Percentiles rank a stretch among this genome's conserved stretches.
These are phyloP conservation scores for Nothoprocta perdicaria DNA, from an alignment of 2,113 vertebrate species.

Conservation along the genomic window DNA sequence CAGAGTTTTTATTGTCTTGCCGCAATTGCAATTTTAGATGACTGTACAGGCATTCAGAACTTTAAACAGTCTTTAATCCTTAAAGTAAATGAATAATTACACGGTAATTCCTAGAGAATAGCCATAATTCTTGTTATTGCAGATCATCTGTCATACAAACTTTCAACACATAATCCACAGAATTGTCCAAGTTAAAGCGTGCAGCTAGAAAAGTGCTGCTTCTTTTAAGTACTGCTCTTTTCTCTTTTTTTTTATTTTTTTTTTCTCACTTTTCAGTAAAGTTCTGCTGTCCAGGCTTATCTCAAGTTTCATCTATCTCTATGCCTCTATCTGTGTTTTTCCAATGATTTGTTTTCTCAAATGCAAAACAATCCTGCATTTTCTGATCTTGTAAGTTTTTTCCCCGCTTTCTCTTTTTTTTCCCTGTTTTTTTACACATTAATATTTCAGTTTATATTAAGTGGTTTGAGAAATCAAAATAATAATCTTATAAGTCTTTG, in stretches of 20 bases:
- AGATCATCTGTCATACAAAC: not conserved
- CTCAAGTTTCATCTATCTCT: not conserved
- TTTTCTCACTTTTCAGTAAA: not conserved
- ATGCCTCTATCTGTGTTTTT: not conserved
- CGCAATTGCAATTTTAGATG: not conserved
- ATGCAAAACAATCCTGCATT: not conserved
- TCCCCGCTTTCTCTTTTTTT: not conserved
- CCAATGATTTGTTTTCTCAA: not conserved
- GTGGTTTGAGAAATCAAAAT: constrained; percentile 17
- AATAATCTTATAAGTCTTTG: not conserved
- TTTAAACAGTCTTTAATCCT: not conserved
- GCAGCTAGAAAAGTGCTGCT: not conserved
- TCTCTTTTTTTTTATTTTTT: not conserved
- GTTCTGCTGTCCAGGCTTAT: not conserved
- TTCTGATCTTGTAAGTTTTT: rapidly evolving
- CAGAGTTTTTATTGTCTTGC: not conserved
- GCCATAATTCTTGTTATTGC: not conserved
- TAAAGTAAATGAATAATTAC: not conserved
- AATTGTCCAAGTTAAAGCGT: not conserved
- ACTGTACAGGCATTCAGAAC: not conserved
- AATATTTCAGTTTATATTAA: not conserved
- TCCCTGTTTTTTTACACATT: not conserved
- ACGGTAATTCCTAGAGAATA: not conserved
- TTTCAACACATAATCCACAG: not conserved
- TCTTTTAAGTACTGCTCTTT: not conserved